phyloP scores from a whole-genome alignment of 2,113 vertebrate genomes.

The Cavia aperea region DNA sequence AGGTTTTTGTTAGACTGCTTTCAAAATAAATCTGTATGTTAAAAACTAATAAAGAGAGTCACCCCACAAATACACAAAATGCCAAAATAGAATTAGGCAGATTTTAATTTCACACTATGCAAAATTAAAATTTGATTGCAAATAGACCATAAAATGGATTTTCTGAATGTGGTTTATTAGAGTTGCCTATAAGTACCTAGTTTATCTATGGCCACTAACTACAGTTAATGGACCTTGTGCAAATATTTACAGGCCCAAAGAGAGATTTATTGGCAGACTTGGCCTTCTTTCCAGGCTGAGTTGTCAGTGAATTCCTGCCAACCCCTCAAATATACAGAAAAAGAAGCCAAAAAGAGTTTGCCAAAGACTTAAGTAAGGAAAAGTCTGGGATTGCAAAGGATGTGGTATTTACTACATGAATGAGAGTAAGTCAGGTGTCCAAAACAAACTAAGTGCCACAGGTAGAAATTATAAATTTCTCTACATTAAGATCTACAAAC shows the following conservation, averaged over 20 bases:
- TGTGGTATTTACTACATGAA: neutral
- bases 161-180: conserved; percentile 1
- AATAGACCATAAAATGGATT: conserved; percentile 34
- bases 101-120: conserved; percentile 22
- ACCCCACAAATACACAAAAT: neutral
- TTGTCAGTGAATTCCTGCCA: conserved; percentile 36
- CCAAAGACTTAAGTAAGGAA: neutral
- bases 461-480: neutral
- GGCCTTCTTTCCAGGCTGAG: conserved; percentile 15
- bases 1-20: conserved; percentile 8
- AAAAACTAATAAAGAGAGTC: conserved; percentile 3
- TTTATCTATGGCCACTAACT: conserved; percentile 26
- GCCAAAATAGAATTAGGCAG: conserved; percentile 2
- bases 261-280: conserved; percentile 38
- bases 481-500: neutral
- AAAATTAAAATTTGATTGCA: conserved; percentile 49
- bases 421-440: neutral
- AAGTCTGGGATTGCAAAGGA: neutral
- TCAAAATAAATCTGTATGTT: conserved; percentile 34
- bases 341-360: conserved; percentile 28
- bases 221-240: conserved; percentile 1
- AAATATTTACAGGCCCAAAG: conserved; percentile 48
- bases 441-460: neutral
- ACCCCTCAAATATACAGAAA: conserved; percentile 6
- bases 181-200: neutral